These are phyloP conservation scores for Spheniscus mendiculus DNA, from an alignment of 2,113 vertebrate genomes.

Conservation along the genomic window DNA sequence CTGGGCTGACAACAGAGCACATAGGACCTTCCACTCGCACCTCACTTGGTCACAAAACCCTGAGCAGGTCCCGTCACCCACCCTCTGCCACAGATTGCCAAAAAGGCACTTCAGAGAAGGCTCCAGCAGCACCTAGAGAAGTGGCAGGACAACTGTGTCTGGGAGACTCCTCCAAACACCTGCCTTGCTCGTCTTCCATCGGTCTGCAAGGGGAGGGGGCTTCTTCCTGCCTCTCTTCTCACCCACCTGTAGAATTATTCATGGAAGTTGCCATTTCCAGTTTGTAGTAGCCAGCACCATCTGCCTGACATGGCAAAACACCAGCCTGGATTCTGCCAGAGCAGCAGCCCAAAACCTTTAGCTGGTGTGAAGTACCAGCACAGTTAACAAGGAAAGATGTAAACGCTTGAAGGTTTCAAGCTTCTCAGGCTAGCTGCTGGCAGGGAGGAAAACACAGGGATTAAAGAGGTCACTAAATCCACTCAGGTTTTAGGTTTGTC, in stretches of 20 bases:
- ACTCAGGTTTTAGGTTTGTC: neutral
- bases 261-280: neutral
- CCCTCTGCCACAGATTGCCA: too few species aligned
- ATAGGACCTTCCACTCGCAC: accelerated
- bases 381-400: neutral
- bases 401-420: neutral
- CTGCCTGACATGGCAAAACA: accelerated
- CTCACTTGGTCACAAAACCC: neutral
- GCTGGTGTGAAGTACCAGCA: too few species aligned
- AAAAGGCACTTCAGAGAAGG: neutral
- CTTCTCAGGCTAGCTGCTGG: neutral
- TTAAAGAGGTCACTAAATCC: neutral
- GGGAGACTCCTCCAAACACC: neutral
- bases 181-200: neutral
- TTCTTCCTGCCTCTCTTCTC: neutral
- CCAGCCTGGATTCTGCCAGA: neutral
- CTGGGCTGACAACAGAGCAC: neutral
- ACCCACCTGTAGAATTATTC: neutral
- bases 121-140: neutral
- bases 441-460: neutral
- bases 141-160: neutral
- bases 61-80: neutral
- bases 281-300: neutral
- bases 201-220: neutral
- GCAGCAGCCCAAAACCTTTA: neutral